A percentile compares a stretch with the other conserved stretches of the same genome.
These are phyloP conservation scores for Amyelois transitella DNA, from an alignment of 1,140 invertebrate genomes.

Conservation along the genomic window DNA sequence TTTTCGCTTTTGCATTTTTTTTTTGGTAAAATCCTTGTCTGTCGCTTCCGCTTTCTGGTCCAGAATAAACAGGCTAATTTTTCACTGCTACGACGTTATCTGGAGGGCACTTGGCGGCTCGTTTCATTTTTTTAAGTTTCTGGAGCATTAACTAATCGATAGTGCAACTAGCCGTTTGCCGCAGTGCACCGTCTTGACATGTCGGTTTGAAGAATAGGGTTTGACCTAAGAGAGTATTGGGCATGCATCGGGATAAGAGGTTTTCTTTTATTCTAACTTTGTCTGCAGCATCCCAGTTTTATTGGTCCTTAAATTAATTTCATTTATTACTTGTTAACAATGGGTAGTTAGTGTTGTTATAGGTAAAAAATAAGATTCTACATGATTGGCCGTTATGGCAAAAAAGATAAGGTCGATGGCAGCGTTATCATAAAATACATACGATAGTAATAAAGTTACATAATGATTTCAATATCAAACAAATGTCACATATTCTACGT, in stretches of 20 bases:
- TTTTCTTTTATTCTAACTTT: background rate
- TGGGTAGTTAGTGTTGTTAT: no score
- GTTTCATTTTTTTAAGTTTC: background rate
- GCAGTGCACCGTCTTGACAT: background rate
- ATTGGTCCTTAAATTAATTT: no score
- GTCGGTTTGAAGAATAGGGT: background rate
- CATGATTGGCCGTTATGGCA: no score
- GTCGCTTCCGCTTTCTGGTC: background rate
- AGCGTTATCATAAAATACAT: no score
- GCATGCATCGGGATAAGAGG: background rate
- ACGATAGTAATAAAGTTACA: no score
- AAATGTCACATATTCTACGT: no score
- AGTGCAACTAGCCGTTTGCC: background rate
- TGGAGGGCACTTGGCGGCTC: background rate
- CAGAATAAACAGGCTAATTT: background rate
- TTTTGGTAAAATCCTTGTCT: background rate
- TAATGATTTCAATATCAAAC: no score
- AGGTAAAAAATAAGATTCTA: no score
- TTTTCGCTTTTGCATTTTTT: background rate
- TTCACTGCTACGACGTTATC: background rate
- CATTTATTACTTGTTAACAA: no score
- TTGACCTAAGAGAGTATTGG: no score
- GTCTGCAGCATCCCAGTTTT: no score
- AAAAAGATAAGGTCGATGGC: no score
- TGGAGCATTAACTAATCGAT: background rate